These are phyloP conservation scores for Galagoides demidoff DNA, from an alignment of 2,797 vertebrate genomes.

Conservation along the genomic window DNA sequence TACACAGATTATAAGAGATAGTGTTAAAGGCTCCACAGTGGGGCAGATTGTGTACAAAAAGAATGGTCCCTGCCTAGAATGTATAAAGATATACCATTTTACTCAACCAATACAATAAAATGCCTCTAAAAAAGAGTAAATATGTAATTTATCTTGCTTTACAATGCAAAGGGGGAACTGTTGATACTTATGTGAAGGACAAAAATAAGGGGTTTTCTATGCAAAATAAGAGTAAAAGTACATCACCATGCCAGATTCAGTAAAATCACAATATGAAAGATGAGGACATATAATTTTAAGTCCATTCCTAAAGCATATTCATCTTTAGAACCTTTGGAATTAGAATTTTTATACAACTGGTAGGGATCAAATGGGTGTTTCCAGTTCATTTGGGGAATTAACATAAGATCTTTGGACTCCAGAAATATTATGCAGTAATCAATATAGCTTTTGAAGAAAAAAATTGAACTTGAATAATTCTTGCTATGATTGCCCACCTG, in stretches of 20 bases:
- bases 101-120: slow-evolving; percentile 23
- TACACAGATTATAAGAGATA: not conserved
- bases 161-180: slow-evolving; percentile 19
- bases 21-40: not conserved
- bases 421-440: slow-evolving; percentile 51
- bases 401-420: slow-evolving; percentile 39
- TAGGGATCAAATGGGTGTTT: slow-evolving; percentile 54
- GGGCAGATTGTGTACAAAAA: not conserved
- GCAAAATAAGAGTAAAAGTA: not conserved
- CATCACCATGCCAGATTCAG: not conserved
- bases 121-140: not conserved
- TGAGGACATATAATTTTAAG: not conserved
- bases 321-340: slow-evolving; percentile 25
- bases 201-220: not conserved
- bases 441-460: slow-evolving; percentile 67
- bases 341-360: slow-evolving; percentile 2
- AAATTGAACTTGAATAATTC: slow-evolving; percentile 72
- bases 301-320: slow-evolving; percentile 28
- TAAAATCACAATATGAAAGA: not conserved
- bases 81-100: slow-evolving; percentile 10
- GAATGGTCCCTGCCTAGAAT: not conserved
- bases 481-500: slow-evolving; percentile 55
- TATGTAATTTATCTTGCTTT: slow-evolving; percentile 13
- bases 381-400: slow-evolving; percentile 50
- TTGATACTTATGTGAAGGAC: slow-evolving; percentile 33